Conservation (phyloP, 2,113 vertebrate species). For the Mohoua ochrocephala region DNA sequence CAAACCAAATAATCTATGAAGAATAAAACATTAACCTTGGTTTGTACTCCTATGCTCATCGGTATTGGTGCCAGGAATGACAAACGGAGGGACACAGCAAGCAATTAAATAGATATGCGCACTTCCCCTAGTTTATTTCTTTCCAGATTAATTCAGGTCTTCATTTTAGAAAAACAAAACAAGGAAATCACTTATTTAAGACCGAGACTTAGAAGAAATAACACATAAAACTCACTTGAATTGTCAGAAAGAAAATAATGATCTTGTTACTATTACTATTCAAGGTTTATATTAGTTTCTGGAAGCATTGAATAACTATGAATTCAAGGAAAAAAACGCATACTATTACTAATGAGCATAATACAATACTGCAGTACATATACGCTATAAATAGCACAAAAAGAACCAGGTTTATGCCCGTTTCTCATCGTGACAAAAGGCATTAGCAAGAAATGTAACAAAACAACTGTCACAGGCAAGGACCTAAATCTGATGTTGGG, state of each 20-base stretch:
- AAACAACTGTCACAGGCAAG: neutral
- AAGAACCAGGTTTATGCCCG: neutral
- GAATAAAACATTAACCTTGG: neutral
- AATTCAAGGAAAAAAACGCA: neutral
- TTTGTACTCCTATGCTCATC: neutral
- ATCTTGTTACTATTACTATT: neutral
- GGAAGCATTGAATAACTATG: neutral
- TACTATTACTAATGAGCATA: neutral
- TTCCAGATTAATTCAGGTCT: neutral
- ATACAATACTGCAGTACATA: neutral
- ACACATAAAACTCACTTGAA: neutral
- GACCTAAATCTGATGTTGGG: neutral
- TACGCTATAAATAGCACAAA: neutral
- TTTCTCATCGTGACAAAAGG: neutral
- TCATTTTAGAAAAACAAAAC: constrained; percentile 22
- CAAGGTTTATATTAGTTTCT: neutral
- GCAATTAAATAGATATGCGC: neutral
- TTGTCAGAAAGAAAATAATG: neutral
- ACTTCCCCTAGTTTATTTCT: neutral
- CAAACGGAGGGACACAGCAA: neutral
- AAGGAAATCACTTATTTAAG: neutral
- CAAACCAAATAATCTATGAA: neutral
- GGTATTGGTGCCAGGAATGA: neutral
- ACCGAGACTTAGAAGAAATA: neutral
- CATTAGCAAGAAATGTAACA: neutral